Percentiles rank a stretch among this genome's conserved stretches.
phyloP scores from a whole-genome alignment of 2,888 invertebrate genomes.

The Stenotaenia linearis region DNA sequence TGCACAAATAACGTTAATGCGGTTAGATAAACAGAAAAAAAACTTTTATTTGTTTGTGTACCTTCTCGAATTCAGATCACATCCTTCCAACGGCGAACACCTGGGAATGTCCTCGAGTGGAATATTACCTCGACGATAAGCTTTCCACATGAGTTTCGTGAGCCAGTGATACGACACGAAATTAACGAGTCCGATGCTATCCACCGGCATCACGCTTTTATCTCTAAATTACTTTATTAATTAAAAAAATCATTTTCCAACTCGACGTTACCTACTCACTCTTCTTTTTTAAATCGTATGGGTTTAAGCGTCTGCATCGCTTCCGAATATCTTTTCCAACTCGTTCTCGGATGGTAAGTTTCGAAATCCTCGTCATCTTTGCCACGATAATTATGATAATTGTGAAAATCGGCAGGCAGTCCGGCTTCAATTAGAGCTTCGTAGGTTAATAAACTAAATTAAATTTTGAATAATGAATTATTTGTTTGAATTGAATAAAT shows the following conservation, averaged over 20 bases:
- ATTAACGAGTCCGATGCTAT: conserved; percentile 52
- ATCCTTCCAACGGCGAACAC: conserved; percentile 51
- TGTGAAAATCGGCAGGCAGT: conserved; percentile 42
- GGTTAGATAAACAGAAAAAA: neutral
- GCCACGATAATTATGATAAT: no score
- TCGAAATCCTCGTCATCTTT: neutral
- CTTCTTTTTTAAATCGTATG: neutral
- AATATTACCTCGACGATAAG: conserved; percentile 50
- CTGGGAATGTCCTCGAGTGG: conserved; percentile 46
- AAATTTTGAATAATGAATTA: neutral
- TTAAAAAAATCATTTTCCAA: neutral
- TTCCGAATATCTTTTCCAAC: conserved; percentile 17
- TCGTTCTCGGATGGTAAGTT: neutral
- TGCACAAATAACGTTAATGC: conserved; percentile 37
- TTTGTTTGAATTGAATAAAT: neutral
- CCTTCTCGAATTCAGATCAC: conserved; percentile 53
- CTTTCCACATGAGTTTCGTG: conserved; percentile 52
- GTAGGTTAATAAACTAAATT: neutral
- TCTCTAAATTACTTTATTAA: neutral
- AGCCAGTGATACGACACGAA: conserved; percentile 54
- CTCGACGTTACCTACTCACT: no score
- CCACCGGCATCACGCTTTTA: conserved; percentile 45
- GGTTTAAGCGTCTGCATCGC: conserved; percentile 3
- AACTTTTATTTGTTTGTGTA: conserved; percentile 39
- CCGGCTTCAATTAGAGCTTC: neutral